Conservation (phyloP, 2,888 invertebrate genomes). For the Uloborus plumipes region DNA sequence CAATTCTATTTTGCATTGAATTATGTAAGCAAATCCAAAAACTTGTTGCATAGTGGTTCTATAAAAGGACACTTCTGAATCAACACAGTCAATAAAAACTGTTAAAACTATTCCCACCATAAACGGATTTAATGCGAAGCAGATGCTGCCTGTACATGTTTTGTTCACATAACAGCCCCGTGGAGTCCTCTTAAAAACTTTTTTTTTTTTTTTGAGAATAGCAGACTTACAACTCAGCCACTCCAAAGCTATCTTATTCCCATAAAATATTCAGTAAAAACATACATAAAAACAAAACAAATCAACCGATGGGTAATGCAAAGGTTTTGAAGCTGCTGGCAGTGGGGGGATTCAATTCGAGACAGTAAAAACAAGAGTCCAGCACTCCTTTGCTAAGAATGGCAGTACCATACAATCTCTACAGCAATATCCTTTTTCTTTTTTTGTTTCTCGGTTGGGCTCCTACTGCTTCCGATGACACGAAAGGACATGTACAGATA, state of each 20-base stretch:
- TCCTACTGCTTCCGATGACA: slow-evolving; percentile 57
- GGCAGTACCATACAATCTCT: slow-evolving; percentile 54
- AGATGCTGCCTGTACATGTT: slow-evolving; percentile 37
- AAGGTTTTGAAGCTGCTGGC: slow-evolving; percentile 54
- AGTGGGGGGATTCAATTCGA: slow-evolving; percentile 50
- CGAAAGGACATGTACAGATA: slow-evolving; percentile 62
- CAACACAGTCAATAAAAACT: slow-evolving; percentile 14
- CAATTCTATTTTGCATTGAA: not conserved
- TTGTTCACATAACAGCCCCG: slow-evolving; percentile 44
- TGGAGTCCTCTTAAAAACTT: not conserved
- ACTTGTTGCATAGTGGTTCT: slow-evolving; percentile 37
- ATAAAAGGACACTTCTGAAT: slow-evolving; percentile 59
- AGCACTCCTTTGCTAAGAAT: slow-evolving; percentile 64
- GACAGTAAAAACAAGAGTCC: slow-evolving; percentile 51
- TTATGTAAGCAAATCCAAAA: not conserved
- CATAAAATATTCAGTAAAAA: slow-evolving; percentile 27
- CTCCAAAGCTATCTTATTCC: slow-evolving; percentile 53
- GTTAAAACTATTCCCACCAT: not conserved
- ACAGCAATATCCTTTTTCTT: slow-evolving; percentile 13
- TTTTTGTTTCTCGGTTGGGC: slow-evolving; percentile 37
- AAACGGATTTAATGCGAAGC: too few relatives aligned
- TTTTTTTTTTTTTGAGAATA: not conserved
- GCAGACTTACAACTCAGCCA: slow-evolving; percentile 58
- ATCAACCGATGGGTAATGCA: slow-evolving; percentile 4
- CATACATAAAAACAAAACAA: slow-evolving; percentile 4